phyloP scores from a whole-genome alignment of 2,888 invertebrate species.

The Cistogaster globosa region DNA sequence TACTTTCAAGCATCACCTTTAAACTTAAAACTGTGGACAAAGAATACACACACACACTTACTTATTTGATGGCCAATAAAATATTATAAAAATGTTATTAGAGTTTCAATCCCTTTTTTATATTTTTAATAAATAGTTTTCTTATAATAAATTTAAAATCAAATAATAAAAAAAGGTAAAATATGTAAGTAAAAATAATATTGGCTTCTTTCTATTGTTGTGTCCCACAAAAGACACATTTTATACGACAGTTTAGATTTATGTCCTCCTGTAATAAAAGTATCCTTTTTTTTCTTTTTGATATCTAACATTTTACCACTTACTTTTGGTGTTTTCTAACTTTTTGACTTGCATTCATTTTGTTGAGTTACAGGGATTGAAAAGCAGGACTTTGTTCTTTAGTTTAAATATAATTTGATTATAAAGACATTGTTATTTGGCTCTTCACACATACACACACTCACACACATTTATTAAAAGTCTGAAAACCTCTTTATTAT shows the following conservation, averaged over 20 bases:
- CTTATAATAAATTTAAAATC: constrained; percentile 56
- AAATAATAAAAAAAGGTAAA: constrained; percentile 13
- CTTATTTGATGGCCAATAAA: constrained; percentile 6
- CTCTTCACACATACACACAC: constrained; percentile 14
- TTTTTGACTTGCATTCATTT: constrained; percentile 30
- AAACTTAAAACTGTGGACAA: too few species aligned
- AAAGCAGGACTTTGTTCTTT: constrained; percentile 16
- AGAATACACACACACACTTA: background rate
- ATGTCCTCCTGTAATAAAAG: constrained; percentile 58
- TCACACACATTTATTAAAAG: constrained; percentile 20
- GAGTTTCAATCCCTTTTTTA: constrained; percentile 10
- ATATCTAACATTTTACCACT: background rate
- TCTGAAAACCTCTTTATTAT: constrained; percentile 14
- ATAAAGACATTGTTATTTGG: constrained; percentile 48
- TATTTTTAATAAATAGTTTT: constrained; percentile 28
- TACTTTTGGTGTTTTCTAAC: background rate
- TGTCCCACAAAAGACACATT: constrained; percentile 33
- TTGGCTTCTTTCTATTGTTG: constrained; percentile 41
- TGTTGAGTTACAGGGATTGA: background rate
- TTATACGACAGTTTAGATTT: constrained; percentile 57
- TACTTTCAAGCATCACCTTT: too few species aligned
- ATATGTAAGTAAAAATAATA: constrained; percentile 10
- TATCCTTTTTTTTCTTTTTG: constrained; percentile 21
- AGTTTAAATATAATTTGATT: constrained; percentile 59
- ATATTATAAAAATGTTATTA: constrained; percentile 9